Base-by-base conservation (phyloP, 2,113 vertebrate genomes). In the Chaetorhynchus papuensis region DNA sequence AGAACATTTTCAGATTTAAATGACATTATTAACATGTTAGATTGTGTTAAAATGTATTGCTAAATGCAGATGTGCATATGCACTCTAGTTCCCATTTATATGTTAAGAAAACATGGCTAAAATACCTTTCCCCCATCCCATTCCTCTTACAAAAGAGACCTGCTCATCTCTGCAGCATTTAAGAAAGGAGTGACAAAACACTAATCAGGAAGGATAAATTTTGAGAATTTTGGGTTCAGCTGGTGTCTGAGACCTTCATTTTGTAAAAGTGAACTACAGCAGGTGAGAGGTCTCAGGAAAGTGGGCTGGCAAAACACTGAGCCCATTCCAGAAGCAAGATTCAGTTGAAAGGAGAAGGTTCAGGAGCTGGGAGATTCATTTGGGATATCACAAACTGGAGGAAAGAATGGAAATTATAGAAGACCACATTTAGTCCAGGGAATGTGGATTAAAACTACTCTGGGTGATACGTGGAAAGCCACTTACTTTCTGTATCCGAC, bases 121-220 rank as follows among this genome's bases (percentile, higher is more conserved):
- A 72, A 45, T 5, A 30, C 1, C 33, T 26, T 27, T 2, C 5
- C 6, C 1, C 3, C 1, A 5, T 8, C 4, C 15, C 20, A 27
- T 42, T 64, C 10, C 11, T 56, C 45, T 56, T n/a, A 24, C 9
- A 54, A 68, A 44, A n/a, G 21, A 35, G 4, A 35, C 21, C 28
- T 80, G 6, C 6, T 72, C 5, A 24, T 80, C 8, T 68, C 35
- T 63, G 22, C 39, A 71, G 9, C 23, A 20, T 13, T 89, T 68
- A 19, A 50, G 15, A 50, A 35, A 54, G 10, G 23, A 30, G 2
- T 50, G 20, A 44, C 6, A 35, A 59, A 76, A 50, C 13, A 21
- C 24, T 35, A 22, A 77, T 18, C 11, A 47, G 3, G 13, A 54
- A 76, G 64, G 10, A 42, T 9, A 79, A 54, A 50, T 63, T 3